These are phyloP conservation scores for Euspilapteryx auroguttella DNA, from an alignment of 2,888 invertebrate species.

Conservation along the genomic window DNA sequence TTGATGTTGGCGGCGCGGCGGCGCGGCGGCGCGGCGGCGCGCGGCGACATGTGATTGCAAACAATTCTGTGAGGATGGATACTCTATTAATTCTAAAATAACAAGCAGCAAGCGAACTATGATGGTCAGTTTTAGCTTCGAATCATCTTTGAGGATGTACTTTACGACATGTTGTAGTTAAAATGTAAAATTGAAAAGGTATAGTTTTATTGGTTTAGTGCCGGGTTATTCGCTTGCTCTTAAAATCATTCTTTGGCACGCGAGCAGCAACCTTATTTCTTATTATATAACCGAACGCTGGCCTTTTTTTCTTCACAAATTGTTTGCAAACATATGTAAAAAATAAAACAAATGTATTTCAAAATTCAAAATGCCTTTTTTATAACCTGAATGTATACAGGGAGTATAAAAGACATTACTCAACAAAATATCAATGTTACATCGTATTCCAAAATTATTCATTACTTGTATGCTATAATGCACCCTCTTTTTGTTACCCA, in stretches of 20 bases:
- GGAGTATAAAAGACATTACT: no score
- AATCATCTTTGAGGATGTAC: conserved; percentile 29
- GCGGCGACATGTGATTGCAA: conserved; percentile 28
- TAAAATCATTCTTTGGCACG: conserved; percentile 24
- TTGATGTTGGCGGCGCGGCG: conserved; percentile 8
- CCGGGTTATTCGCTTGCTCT: conserved; percentile 47
- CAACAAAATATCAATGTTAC: conserved; percentile 4
- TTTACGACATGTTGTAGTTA: conserved; percentile 58
- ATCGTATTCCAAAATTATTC: neutral
- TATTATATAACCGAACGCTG: conserved; percentile 53
- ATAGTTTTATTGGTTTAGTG: conserved; percentile 54
- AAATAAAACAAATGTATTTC: no score
- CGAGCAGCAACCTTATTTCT: conserved; percentile 24
- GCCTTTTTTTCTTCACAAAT: conserved; percentile 83
- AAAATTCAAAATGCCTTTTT: no score
- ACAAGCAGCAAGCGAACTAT: conserved; percentile 28
- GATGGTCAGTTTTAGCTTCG: neutral
- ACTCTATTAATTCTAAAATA: no score
- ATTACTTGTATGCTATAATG: no score
- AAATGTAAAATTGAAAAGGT: conserved; percentile 51
- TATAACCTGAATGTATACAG: no score
- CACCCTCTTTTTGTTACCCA: no score
- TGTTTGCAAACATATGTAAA: conserved; percentile 74
- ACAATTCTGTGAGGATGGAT: conserved; percentile 63
- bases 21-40: conserved; percentile 9